Evolutionary conservation across 2,113 vertebrate genomes (phyloP), one percentile per base, ranked within the genome.

Genomic region (Gorsachius goisagi): DNA sequence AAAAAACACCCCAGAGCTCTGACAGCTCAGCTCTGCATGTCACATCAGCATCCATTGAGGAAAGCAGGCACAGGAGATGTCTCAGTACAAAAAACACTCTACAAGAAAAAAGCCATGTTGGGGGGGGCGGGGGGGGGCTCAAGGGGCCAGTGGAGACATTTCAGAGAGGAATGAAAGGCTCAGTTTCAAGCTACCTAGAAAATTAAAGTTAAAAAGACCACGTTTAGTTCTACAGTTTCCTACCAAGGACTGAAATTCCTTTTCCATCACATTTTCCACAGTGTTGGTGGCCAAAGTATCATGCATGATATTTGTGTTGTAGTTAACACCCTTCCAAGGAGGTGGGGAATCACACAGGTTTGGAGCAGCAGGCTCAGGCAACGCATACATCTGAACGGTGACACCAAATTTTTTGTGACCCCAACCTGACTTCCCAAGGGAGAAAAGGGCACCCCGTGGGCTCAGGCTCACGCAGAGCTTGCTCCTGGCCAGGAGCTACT

Each of bases 1-100:
- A 33, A 94, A 93, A 95, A 94, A 62, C 50, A 76, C 41, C 93
- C 94, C 69, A 72, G 5, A 97, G 96, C 94, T 91, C 95, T 95
- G 91, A 89, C 95, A 96, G 94, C 89, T 91, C 93, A 90, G 90
- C 95, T 96, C 93, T 96, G 97, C 87, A 80, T 93, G 96, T 97
- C 97, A 96, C 85, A 95, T 97, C 96, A 89, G 93, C 69, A 93
- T 75, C 90, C 94, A 89, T 4, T 95, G 90, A 96, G 94, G 79
- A 93, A 85, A 92, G 85, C 92, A 89, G 74, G 80, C 91, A 92
- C 69, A 73, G 78, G 91, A 86, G 93, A 94, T 73, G 59, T 88
- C 86, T 92, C 17, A 1, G 82, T 85, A 89, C 82, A 88, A 95
- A 95, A 94, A 68, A 30, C 47, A 85, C 87, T 69, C 50, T 24